A percentile compares a stretch with the other conserved stretches of the same genome.
Conservation (phyloP, 2,113 vertebrate species). For the Zapus hudsonius region DNA sequence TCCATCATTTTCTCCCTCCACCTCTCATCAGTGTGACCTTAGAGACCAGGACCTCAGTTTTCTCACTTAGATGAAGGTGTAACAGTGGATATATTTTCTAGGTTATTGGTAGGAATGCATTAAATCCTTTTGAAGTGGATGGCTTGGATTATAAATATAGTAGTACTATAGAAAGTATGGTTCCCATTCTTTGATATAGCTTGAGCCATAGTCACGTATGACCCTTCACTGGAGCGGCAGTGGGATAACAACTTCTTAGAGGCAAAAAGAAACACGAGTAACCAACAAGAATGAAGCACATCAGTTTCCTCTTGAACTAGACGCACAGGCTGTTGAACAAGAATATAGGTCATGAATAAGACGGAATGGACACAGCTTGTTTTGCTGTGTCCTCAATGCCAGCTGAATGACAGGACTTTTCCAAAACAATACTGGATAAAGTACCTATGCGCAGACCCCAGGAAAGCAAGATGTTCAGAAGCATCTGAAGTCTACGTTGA, state of each 20-base stretch:
- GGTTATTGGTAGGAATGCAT: background rate
- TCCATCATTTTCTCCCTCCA: background rate
- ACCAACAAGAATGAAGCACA: background rate
- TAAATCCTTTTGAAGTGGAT: background rate
- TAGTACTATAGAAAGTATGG: background rate
- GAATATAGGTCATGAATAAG: too few relatives aligned
- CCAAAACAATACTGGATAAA: background rate
- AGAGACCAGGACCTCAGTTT: background rate
- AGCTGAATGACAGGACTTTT: background rate
- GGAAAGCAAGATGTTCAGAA: background rate
- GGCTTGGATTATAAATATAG: background rate
- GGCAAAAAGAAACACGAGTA: background rate
- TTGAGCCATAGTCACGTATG: background rate
- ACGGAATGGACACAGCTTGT: background rate
- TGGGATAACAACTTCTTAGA: background rate
- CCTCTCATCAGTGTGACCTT: background rate
- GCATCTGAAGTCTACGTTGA: rapidly evolving
- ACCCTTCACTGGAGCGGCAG: background rate
- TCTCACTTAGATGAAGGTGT: background rate
- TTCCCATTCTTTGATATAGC: background rate
- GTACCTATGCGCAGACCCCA: rapidly evolving
- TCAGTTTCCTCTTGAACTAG: background rate
- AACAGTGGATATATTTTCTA: background rate
- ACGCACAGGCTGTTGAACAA: background rate
- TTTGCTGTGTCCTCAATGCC: background rate